A percentile compares a stretch with the other conserved stretches of the same genome.
Conservation (phyloP, 2,888 invertebrate species). For the Ganaspis brasiliensis region DNA sequence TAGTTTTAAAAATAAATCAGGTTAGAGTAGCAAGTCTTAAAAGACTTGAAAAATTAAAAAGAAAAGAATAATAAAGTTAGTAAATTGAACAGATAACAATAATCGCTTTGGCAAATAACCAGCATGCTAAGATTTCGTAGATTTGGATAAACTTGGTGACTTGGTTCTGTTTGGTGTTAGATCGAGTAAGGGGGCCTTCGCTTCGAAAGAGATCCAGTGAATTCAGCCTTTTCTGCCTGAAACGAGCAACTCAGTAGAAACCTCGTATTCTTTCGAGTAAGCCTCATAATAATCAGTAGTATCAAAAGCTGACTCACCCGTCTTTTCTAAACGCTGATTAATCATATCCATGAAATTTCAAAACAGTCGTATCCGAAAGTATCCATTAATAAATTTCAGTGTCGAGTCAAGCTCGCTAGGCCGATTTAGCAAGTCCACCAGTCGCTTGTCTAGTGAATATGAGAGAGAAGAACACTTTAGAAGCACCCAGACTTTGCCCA, state of each 20-base stretch:
- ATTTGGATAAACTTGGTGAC: slow-evolving; percentile 27
- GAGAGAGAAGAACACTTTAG: slow-evolving; percentile 83
- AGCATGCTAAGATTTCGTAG: slow-evolving; percentile 30
- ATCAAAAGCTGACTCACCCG: slow-evolving; percentile 37
- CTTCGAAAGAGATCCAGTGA: slow-evolving; percentile 43
- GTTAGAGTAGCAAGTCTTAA: background rate
- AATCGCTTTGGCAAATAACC: slow-evolving; percentile 30
- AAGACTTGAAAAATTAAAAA: background rate
- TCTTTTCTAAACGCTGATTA: slow-evolving; percentile 38
- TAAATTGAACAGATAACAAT: slow-evolving; percentile 1
- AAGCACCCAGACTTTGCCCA: slow-evolving; percentile 89
- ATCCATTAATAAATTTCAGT: slow-evolving; percentile 77
- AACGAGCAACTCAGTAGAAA: slow-evolving; percentile 34
- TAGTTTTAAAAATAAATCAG: too few species aligned
- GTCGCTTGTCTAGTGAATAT: slow-evolving; percentile 85
- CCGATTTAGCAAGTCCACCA: slow-evolving; percentile 91
- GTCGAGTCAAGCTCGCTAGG: slow-evolving; percentile 89
- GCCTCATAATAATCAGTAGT: slow-evolving; percentile 28
- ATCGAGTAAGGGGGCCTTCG: slow-evolving; percentile 42
- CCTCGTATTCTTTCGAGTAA: slow-evolving; percentile 38
- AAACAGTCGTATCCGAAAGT: slow-evolving; percentile 15
- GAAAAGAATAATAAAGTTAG: background rate
- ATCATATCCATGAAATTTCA: slow-evolving; percentile 20
- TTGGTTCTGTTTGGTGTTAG: slow-evolving; percentile 43
- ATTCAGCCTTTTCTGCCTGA: slow-evolving; percentile 39